Base-by-base conservation (phyloP, 2,888 invertebrate genomes). In the Sceliomorpha sp. region DNA sequence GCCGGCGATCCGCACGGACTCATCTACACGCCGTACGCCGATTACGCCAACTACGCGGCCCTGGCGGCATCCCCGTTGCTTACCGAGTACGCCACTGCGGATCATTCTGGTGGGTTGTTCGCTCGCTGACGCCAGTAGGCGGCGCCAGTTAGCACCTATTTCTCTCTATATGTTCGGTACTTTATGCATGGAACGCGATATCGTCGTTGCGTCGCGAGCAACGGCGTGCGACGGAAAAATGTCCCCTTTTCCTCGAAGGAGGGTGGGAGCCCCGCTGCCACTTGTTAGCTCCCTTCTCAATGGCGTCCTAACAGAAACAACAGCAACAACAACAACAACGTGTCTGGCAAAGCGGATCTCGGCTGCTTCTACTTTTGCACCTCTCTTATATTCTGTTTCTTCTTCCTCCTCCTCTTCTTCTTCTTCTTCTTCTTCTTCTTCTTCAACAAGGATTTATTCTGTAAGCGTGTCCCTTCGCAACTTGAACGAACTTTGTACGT, bases 51-150 rank as follows among this genome's bases (percentile, higher is more conserved):
- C 90, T 97, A 97, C 90, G 95, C 96, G 10, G 95, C 96, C 67
- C 91, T 96, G 82, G 91, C 91, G 64, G 92, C 92, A 59, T 95
- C 95, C 82, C 96, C 95, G 75, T 91, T 95, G 79, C 93, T 95
- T 88, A 93, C 95, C 79, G 94, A 95, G 89, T 95, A 96, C 91
- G 93, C 94, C 79, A 90, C 92, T 77, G 94, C 96, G 87, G 96
- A 96, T 91, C 96, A 96, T 93, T 94, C 96, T 92, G 97, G 97
- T 97, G 96, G 96, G 97, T 94, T 94, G 90, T 94, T 94, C 92
- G 94, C 94, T 90, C 93, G 94, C 91, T 94, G 92, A 94, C 88
- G 91, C 88, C 91, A 90, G 90, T 91, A 90, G 90, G 90, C 90
- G 89, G 74, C 90, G 70, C 40, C 34, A 20, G 53, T 40, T 34